phyloP scores from a whole-genome alignment of 1,140 invertebrate species.

The Cylas formicarius region DNA sequence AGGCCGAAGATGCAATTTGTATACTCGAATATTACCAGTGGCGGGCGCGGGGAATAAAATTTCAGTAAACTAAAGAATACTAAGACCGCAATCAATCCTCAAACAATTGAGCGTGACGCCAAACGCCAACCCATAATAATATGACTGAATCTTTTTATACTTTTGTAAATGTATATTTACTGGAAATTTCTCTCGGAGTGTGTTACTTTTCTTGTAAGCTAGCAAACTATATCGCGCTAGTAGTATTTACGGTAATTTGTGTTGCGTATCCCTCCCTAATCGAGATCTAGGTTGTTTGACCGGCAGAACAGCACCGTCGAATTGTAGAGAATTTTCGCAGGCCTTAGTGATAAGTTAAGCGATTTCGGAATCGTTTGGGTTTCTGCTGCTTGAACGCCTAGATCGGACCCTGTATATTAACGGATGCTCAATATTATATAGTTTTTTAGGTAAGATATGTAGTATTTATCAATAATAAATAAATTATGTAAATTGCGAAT shows the following conservation, averaged over 20 bases:
- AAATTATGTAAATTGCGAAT: conserved; percentile 42
- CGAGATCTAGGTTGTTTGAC: conserved; percentile 40
- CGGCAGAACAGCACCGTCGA: conserved; percentile 30
- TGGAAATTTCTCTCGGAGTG: conserved; percentile 36
- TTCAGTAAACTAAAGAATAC: too few species aligned
- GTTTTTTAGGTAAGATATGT: conserved; percentile 41
- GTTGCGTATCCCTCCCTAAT: conserved; percentile 39
- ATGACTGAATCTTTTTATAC: conserved; percentile 38
- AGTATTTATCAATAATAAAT: conserved; percentile 42
- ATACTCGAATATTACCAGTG: too few species aligned
- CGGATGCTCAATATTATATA: conserved; percentile 42
- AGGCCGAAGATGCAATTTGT: conserved; percentile 14
- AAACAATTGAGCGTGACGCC: too few species aligned
- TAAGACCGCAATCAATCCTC: too few species aligned
- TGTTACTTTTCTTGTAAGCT: conserved; percentile 36
- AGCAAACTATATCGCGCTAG: conserved; percentile 32
- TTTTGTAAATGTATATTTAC: conserved; percentile 35
- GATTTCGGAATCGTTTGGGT: conserved; percentile 22
- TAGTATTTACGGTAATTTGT: conserved; percentile 30
- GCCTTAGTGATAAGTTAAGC: conserved; percentile 5
- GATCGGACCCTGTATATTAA: conserved; percentile 41
- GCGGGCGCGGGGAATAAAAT: too few species aligned
- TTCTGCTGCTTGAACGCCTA: conserved; percentile 43
- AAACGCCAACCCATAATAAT: too few species aligned
- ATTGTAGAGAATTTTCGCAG: conserved; percentile 9